Conservation (phyloP, 2,797 vertebrate species). For the Myripristis jacobus region DNA sequence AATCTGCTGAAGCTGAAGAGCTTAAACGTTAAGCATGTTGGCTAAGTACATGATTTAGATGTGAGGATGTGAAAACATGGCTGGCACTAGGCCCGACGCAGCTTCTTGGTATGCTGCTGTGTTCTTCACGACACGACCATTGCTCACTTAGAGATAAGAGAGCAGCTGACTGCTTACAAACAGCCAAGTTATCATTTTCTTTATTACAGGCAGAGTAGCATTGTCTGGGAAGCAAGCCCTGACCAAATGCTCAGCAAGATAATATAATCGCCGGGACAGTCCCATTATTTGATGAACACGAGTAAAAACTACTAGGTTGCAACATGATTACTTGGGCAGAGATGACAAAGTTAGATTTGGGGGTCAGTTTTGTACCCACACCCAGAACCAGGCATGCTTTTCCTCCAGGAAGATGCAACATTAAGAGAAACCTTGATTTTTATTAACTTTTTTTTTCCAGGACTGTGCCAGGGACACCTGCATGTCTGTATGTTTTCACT, state of each 20-base stretch:
- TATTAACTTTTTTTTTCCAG: too few species aligned
- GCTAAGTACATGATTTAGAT: slow-evolving; percentile 14
- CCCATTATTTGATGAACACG: background rate
- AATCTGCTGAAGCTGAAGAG: slow-evolving; percentile 14
- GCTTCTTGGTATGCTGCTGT: slow-evolving; percentile 20
- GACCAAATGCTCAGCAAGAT: background rate
- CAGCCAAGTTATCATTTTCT: slow-evolving; percentile 3
- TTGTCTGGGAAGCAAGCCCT: background rate
- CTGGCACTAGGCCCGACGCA: background rate
- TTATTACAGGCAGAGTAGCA: background rate
- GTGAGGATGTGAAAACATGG: background rate
- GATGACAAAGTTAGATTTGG: too few species aligned
- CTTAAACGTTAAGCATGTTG: background rate
- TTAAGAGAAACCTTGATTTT: too few species aligned
- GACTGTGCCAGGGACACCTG: too few species aligned
- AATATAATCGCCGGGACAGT: background rate
- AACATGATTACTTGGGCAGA: background rate
- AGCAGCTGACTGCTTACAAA: slow-evolving; percentile 3
- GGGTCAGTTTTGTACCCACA: too few species aligned
- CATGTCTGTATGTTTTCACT: too few species aligned
- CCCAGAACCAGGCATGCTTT: too few species aligned
- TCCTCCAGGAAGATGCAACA: too few species aligned
- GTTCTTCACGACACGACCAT: slow-evolving; percentile 11
- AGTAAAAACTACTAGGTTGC: background rate
- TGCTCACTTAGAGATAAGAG: background rate